Evolutionary conservation across 2,113 vertebrate genomes (phyloP), one percentile per base, ranked within the genome.

Genomic region (Panthera tigris): DNA sequence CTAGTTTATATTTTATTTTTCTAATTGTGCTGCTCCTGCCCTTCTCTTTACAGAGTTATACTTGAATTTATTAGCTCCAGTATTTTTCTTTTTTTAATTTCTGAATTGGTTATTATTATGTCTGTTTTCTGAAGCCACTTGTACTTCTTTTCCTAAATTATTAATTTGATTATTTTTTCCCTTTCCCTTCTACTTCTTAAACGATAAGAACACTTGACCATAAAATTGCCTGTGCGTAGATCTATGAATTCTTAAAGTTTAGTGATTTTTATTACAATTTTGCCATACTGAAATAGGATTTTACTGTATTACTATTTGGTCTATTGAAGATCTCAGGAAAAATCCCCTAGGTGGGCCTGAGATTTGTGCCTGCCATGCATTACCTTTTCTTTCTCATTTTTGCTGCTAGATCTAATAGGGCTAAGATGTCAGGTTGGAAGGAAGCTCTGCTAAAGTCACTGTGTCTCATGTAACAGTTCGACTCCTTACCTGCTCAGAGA

Each of bases 111-210:
- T 83, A 36, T 66, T 90, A 92, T 41, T 81, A 36, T 80, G 39
- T 66, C n/a, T 93, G n/a, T 55, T 89, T 97, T 79, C 66, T 95
- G n/a, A 86, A 74, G 31, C 39, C 12, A 41, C 13, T 92, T 95
- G 4, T 63, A 3, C 39, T 93, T 85, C 4, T 92, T 92, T 83
- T 61, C 27, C 39, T 86, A 95, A 95, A 82, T 61, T 79, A 91
- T 65, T 88, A 87, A 86, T 83, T 91, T 85, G 7, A 81, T n/a
- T 91, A 55, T 91, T 81, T 91, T 95, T 63, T 18, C 5, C 48
- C 25, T 80, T 69, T 73, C 27, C 41, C 4, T 78, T 87, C 81
- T 88, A 10, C 1, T 78, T 94, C 36, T 31, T 95, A 66, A 95
- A 74, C 11, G 95, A n/a, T 89, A 45, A 84, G 36, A 92, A 97